A percentile compares a stretch with the other conserved stretches of the same genome.
phyloP scores from a whole-genome alignment of 2,113 vertebrate species.

The Hyperopisus bebe region DNA sequence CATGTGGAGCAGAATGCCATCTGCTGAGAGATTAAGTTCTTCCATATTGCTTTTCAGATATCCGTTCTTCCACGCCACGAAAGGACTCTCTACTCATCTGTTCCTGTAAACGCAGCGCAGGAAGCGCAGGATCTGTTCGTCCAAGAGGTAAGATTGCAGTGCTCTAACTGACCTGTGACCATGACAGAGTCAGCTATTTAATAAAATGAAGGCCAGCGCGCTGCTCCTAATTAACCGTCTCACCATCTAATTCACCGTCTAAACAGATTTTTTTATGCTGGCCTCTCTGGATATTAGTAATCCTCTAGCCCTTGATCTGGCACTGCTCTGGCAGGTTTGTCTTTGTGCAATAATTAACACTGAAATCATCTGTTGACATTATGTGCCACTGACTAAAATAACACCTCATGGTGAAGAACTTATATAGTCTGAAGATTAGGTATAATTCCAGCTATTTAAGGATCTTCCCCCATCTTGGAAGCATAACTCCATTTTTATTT shows the following conservation, averaged over 20 bases:
- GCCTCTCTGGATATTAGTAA: not conserved
- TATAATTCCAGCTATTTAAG: not conserved
- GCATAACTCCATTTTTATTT: not conserved
- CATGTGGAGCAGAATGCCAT: not conserved
- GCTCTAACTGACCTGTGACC: not conserved
- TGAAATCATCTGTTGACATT: not conserved
- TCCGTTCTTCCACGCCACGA: slow-evolving; percentile 75
- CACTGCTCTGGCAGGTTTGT: not conserved
- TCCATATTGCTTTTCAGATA: slow-evolving; percentile 59
- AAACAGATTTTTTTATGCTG: not conserved
- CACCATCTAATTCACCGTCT: not conserved
- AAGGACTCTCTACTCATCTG: slow-evolving; percentile 74
- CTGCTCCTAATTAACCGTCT: not conserved
- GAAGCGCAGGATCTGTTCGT: slow-evolving; percentile 86
- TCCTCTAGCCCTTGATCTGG: not conserved
- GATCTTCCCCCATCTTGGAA: not conserved
- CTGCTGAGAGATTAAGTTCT: not conserved
- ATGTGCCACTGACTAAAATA: not conserved
- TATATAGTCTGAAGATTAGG: not conserved
- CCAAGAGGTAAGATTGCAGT: slow-evolving; percentile 74
- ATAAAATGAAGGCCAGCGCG: not conserved
- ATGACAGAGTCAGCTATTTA: not conserved
- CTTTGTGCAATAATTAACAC: not conserved
- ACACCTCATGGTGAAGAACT: not conserved
- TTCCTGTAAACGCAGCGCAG: slow-evolving; percentile 81